Conservation (phyloP, 1,140 invertebrate genomes). For the Drosophila guanche region DNA sequence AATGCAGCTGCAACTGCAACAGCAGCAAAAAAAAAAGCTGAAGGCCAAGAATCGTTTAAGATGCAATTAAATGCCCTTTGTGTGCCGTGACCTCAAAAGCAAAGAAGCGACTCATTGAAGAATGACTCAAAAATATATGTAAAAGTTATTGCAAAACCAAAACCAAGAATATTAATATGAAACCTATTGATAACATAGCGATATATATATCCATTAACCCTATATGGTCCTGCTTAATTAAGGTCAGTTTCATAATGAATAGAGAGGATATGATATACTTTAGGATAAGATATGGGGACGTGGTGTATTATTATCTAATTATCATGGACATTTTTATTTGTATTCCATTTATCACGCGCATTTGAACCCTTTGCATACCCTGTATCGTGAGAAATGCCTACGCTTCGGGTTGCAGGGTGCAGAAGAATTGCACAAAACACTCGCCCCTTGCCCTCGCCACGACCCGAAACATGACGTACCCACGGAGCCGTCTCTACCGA, state of each 20-base stretch:
- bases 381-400: conserved; percentile 69
- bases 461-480: conserved; percentile 48
- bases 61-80: conserved; percentile 54
- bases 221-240: no score
- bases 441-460: no score
- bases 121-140: conserved; percentile 33
- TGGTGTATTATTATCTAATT: no score
- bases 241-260: no score
- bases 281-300: no score
- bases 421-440: conserved; percentile 37
- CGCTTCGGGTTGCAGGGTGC: conserved; percentile 61
- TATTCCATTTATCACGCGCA: no score
- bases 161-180: background rate
- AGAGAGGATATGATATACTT: no score
- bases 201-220: no score
- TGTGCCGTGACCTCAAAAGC: conserved; percentile 32
- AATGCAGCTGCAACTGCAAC: conserved; percentile 28
- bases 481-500: conserved; percentile 45
- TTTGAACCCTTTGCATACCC: no score
- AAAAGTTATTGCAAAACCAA: conserved; percentile 49
- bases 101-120: conserved; percentile 26
- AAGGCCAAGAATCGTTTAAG: conserved; percentile 52
- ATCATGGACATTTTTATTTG: no score
- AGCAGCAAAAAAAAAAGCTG: conserved; percentile 26
- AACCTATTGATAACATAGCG: background rate